These are phyloP conservation scores for Trichopria drosophilae DNA, from an alignment of 2,888 invertebrate genomes.

Conservation along the genomic window DNA sequence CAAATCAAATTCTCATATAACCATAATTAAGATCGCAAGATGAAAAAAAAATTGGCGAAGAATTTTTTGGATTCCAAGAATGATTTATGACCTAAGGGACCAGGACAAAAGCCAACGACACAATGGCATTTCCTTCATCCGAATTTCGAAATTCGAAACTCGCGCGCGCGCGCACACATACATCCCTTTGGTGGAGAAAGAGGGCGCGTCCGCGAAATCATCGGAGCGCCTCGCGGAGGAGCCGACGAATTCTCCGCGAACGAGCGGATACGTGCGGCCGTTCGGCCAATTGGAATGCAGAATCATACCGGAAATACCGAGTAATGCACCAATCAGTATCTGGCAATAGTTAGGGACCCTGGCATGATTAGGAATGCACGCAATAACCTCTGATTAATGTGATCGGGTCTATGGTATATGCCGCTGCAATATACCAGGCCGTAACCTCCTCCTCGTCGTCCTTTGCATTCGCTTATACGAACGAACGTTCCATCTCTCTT, in stretches of 20 bases:
- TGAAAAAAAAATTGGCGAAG: no score
- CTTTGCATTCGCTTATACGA: background rate
- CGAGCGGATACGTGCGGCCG: slow-evolving; percentile 38
- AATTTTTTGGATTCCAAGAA: no score
- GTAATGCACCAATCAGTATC: slow-evolving; percentile 59
- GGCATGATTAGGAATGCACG: slow-evolving; percentile 60
- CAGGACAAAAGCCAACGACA: no score
- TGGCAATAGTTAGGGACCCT: slow-evolving; percentile 57
- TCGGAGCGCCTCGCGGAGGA: no score
- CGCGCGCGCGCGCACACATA: slow-evolving; percentile 5
- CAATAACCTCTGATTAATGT: slow-evolving; percentile 60
- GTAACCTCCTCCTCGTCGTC: background rate
- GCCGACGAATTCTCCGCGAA: slow-evolving; percentile 32
- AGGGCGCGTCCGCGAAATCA: no score
- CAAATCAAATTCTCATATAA: no score
- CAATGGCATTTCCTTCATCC: no score
- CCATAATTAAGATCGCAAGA: no score
- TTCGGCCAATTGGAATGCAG: slow-evolving; percentile 57
- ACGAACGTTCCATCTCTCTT: slow-evolving; percentile 17
- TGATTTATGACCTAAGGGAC: no score
- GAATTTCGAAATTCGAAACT: no score
- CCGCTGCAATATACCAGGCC: slow-evolving; percentile 1
- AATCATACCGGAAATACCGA: slow-evolving; percentile 59
- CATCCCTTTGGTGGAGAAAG: no score
- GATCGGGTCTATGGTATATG: slow-evolving; percentile 54